Evolutionary conservation across 2,113 vertebrate species (phyloP).

Genomic region (Canis aureus): DNA sequence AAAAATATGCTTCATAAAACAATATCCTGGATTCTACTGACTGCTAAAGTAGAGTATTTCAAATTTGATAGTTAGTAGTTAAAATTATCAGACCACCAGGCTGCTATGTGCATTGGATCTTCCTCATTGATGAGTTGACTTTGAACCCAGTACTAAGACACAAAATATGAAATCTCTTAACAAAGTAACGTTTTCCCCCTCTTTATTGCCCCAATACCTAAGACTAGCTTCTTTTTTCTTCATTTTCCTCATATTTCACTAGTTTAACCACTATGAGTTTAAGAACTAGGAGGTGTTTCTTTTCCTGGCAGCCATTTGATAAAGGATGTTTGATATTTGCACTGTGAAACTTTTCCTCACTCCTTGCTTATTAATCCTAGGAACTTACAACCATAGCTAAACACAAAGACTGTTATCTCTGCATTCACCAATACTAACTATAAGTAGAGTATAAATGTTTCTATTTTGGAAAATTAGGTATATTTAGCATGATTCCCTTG

Average conservation of each 20-base stretch:
- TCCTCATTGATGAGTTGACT: background rate
- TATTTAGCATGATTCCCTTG: background rate
- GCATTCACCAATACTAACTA: background rate
- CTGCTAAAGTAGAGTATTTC: background rate
- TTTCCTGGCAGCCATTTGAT: background rate
- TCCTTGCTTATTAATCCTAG: background rate
- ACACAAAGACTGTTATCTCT: background rate
- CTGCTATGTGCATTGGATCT: background rate
- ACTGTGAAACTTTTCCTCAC: background rate
- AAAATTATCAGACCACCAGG: background rate
- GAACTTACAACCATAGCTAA: background rate
- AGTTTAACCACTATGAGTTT: background rate
- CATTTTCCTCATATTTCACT: background rate
- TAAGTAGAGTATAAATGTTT: background rate
- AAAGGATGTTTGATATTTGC: background rate
- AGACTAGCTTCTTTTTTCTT: background rate
- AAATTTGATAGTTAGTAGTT: background rate
- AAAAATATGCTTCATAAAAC: background rate
- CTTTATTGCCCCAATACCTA: background rate
- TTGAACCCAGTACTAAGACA: background rate
- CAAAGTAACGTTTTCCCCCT: background rate
- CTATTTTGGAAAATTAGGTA: background rate
- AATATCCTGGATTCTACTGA: background rate
- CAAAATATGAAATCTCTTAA: background rate
- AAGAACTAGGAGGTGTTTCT: background rate